Evolutionary conservation across 1,140 invertebrate species (phyloP).

Genomic region (Eumeta japonica): DNA sequence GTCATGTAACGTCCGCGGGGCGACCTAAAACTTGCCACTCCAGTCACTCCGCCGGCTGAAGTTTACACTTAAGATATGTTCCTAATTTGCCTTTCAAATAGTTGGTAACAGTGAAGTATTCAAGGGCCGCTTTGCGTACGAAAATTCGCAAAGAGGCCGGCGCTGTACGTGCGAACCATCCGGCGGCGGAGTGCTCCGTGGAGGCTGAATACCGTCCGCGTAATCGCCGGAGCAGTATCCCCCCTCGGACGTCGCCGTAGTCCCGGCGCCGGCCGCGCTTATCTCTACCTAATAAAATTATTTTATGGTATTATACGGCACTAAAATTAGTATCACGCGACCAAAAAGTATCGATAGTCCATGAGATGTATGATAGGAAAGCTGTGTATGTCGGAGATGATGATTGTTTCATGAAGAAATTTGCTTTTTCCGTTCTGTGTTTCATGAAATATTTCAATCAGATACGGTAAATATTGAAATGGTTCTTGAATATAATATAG

Average conservation of each 20-base stretch:
- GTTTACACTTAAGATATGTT: conserved; percentile 26
- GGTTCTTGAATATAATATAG: no score
- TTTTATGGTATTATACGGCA: neutral
- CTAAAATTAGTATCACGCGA: neutral
- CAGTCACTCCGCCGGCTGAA: no score
- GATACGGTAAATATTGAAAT: no score
- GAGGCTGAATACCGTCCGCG: conserved; percentile 47
- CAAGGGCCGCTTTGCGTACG: conserved; percentile 30
- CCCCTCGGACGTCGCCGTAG: conserved; percentile 11
- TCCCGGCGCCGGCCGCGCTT: neutral
- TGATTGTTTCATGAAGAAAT: neutral
- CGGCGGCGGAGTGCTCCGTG: conserved; percentile 34
- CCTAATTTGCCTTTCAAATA: conserved; percentile 52
- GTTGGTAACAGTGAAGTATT: conserved; percentile 42
- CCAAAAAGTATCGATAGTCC: neutral
- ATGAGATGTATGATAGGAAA: no score
- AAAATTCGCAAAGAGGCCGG: conserved; percentile 45
- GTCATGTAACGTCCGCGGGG: no score
- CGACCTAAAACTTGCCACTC: no score
- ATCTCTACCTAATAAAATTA: neutral
- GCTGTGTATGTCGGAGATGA: neutral
- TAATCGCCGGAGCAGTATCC: conserved; percentile 52
- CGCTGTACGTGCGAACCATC: conserved; percentile 50
- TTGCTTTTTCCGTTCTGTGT: no score
- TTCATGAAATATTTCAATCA: no score